phyloP scores from a whole-genome alignment of 2,797 vertebrate genomes.

The Cheirogaleus major region DNA sequence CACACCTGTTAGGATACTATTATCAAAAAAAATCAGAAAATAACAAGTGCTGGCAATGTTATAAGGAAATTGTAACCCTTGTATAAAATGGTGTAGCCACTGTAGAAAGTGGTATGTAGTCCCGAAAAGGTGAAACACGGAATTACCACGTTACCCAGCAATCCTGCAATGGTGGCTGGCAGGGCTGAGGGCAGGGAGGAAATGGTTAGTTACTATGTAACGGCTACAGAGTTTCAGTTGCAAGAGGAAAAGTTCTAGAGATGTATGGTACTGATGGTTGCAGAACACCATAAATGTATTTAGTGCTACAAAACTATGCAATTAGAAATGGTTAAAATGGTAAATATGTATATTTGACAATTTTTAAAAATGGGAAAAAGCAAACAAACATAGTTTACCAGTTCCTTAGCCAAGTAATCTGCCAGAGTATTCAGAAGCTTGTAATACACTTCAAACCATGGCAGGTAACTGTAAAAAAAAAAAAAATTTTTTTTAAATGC shows the following conservation, averaged over 20 bases:
- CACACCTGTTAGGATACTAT: background rate
- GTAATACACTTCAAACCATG: slow-evolving; percentile 99
- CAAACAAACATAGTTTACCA: slow-evolving; percentile 87
- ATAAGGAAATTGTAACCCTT: background rate
- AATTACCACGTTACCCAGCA: background rate
- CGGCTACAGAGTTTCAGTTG: background rate
- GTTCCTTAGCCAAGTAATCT: slow-evolving; percentile 96
- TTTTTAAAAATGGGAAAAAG: slow-evolving; percentile 36
- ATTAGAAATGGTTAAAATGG: background rate
- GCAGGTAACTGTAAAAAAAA: slow-evolving; percentile 92
- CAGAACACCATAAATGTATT: background rate
- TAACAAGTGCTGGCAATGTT: background rate
- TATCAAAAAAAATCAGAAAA: background rate
- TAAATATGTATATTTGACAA: slow-evolving; percentile 77
- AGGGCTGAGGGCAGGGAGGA: background rate
- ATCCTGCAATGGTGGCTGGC: background rate
- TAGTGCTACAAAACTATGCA: background rate
- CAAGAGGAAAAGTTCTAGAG: background rate
- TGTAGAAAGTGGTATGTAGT: background rate
- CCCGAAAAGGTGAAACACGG: background rate
- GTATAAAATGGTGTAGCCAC: background rate
- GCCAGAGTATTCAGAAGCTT: slow-evolving; percentile 98
- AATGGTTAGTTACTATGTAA: too few species aligned
- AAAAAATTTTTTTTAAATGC: background rate
- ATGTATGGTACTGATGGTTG: background rate